Base-by-base conservation (phyloP, 2,888 invertebrate genomes). In the Ferrisia virgata region DNA sequence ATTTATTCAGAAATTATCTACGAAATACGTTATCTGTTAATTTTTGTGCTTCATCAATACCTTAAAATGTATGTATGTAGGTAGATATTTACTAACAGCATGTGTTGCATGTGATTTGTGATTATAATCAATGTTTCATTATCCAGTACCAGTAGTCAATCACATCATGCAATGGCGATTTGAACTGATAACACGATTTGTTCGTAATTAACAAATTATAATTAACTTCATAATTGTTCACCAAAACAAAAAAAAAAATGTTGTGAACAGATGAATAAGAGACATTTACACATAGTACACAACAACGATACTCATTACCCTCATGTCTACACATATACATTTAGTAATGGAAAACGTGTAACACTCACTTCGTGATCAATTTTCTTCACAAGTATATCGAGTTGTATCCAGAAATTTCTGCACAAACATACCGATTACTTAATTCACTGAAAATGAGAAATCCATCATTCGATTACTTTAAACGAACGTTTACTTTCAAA, bases 401-500 rank as follows among this genome's bases (percentile, higher is more conserved):
- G 72, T 33, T 72, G 72, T 72, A 72, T 72, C 72, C 72, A 72
- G 72, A 72, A 72, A 33, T 64, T 64, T 64, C 58, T 13, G 1
- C 58, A 28, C 58, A 64, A 64, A 28, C 58, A 64, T 28, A 43
- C 2, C 3, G 13, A 5, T 9, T 43, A 43, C 43, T 15, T 11
- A 13, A 13, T 15, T 5, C 11, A 15, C n/a, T 15, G 13, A 5
- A 43, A 43, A 15, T 43, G 43, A 43, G 43, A 43, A 43, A 43
- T 11, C 43, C 39, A 39, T 39, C 6, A 39, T 8, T 8, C 11
- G 11, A 39, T 39, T 39, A 39, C 39, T 39, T n/a, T n/a, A n/a
- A n/a, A n/a, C n/a, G n/a, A n/a, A n/a, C n/a, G n/a, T n/a, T n/a
- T n/a, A n/a, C n/a, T n/a, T n/a, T n/a, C n/a, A n/a, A n/a, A n/a